Evolutionary conservation across 2,113 vertebrate species (phyloP).

Genomic region (Alectura lathami): DNA sequence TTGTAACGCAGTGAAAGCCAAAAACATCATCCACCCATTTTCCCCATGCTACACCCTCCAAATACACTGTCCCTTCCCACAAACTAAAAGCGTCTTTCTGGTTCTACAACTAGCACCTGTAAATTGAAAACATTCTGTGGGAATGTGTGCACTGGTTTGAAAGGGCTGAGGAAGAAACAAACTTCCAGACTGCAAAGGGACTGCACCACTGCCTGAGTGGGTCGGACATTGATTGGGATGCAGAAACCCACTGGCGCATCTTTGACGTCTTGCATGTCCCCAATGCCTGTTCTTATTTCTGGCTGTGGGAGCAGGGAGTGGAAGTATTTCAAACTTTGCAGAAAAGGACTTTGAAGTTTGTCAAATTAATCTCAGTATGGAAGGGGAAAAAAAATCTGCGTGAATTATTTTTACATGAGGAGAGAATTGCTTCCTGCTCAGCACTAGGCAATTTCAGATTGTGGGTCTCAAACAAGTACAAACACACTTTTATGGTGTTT

Average conservation of each 20-base stretch:
- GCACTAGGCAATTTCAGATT: neutral
- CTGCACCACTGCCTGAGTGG: neutral
- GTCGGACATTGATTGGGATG: rapidly evolving
- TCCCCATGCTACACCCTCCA: rapidly evolving
- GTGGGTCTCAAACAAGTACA: neutral
- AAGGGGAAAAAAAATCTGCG: neutral
- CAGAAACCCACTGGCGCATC: neutral
- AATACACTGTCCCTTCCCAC: neutral
- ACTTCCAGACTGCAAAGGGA: neutral
- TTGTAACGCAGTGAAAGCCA: neutral
- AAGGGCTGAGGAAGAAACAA: neutral
- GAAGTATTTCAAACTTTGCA: neutral
- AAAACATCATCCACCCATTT: neutral
- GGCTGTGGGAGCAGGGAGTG: neutral
- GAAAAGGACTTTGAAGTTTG: neutral
- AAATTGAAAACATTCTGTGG: neutral
- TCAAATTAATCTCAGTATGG: neutral
- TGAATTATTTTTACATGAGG: constrained; percentile 22
- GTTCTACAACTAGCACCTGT: neutral
- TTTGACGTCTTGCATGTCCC: neutral
- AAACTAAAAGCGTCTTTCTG: neutral
- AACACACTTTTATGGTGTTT: constrained; percentile 3
- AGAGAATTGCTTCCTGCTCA: constrained; percentile 15
- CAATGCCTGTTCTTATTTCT: rapidly evolving
- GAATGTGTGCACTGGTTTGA: neutral